phyloP scores from a whole-genome alignment of 1,140 invertebrate species.

The Drosophila pseudoananassae region DNA sequence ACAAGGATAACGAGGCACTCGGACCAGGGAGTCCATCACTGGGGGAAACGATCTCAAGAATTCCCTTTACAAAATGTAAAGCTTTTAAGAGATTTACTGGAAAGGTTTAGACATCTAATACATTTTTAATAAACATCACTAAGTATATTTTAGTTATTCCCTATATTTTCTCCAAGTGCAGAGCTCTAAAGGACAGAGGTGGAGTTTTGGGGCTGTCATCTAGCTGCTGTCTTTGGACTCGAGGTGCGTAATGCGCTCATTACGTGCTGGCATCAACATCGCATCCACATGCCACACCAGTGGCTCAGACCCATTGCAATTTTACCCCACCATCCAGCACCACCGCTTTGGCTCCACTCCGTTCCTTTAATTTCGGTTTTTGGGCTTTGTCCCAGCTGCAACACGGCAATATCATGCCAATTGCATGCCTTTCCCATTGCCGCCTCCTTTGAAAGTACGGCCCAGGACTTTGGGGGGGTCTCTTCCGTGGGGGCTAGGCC shows the following conservation, averaged over 20 bases:
- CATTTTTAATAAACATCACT: too few relatives aligned
- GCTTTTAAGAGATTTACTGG: background rate
- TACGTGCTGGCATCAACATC: slow-evolving; percentile 74
- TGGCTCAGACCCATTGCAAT: slow-evolving; percentile 26
- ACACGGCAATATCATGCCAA: slow-evolving; percentile 75
- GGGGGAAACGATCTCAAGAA: background rate
- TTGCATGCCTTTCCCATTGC: slow-evolving; percentile 69
- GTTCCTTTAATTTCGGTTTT: slow-evolving; percentile 43
- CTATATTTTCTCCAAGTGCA: slow-evolving; percentile 10
- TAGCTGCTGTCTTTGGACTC: slow-evolving; percentile 13
- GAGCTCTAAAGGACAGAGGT: background rate
- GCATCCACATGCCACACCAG: slow-evolving; percentile 54
- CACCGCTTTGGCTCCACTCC: background rate
- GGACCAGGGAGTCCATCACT: slow-evolving; percentile 22
- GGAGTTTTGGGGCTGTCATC: slow-evolving; percentile 49
- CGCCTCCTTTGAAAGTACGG: slow-evolving; percentile 27
- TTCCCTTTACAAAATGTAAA: background rate
- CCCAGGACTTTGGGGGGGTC: background rate
- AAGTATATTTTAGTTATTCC: background rate
- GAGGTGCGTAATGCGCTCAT: slow-evolving; percentile 77
- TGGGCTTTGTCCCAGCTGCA: slow-evolving; percentile 43
- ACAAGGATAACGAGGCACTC: slow-evolving; percentile 75
- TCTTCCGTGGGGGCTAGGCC: too few relatives aligned
- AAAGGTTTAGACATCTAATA: too few relatives aligned
- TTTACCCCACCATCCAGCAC: background rate